Evolutionary conservation across 2,888 invertebrate species (phyloP).

Genomic region (Julus scandinavius): DNA sequence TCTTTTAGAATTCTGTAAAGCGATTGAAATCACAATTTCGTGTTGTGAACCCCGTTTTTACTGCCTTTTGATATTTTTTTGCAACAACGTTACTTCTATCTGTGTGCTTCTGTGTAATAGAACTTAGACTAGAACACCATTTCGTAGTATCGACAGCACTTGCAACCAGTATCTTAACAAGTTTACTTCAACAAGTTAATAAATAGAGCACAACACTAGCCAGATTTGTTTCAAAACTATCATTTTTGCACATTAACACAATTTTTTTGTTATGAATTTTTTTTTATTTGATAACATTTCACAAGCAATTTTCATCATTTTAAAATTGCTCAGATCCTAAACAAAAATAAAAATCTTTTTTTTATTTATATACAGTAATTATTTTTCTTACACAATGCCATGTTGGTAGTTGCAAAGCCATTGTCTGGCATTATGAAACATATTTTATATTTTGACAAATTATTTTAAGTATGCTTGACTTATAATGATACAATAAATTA

Average conservation of each 20-base stretch:
- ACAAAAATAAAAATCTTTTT: too few relatives aligned
- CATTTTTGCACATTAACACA: neutral
- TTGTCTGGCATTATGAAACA: too few relatives aligned
- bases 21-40: slow-evolving; percentile 6
- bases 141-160: neutral
- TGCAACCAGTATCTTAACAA: neutral
- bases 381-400: too few relatives aligned
- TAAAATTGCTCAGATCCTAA: too few relatives aligned
- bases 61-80: slow-evolving; percentile 7
- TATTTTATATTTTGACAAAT: too few relatives aligned
- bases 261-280: neutral
- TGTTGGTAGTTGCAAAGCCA: too few relatives aligned
- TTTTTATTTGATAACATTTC: neutral
- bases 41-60: neutral
- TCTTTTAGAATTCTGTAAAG: neutral
- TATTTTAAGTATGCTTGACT: too few relatives aligned
- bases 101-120: slow-evolving; percentile 5
- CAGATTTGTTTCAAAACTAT: neutral
- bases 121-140: slow-evolving; percentile 11
- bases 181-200: neutral
- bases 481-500: too few relatives aligned
- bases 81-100: neutral
- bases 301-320: too few relatives aligned
- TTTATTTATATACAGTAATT: too few relatives aligned
- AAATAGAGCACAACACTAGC: neutral